Evolutionary conservation across 2,797 vertebrate genomes (phyloP).

Genomic region (Falco columbarius): DNA sequence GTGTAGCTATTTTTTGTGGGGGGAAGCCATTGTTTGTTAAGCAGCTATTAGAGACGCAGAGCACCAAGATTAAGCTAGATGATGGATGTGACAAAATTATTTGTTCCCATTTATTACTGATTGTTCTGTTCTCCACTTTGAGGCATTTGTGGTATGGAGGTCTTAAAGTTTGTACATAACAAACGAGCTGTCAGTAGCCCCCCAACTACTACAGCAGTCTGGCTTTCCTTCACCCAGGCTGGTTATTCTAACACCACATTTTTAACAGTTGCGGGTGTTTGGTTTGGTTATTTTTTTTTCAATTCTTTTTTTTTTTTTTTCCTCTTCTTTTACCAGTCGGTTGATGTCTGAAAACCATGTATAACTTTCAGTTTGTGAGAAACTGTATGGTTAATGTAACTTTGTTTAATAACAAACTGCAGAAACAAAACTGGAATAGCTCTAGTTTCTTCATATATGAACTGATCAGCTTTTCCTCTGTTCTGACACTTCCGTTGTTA

Average conservation of each 20-base stretch:
- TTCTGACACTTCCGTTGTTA: neutral
- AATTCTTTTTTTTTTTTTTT: too few species aligned
- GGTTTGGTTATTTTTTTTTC: neutral
- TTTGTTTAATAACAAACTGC: slow-evolving; percentile 46
- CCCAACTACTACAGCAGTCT: neutral
- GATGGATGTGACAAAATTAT: neutral
- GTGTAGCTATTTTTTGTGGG: slow-evolving; percentile 24
- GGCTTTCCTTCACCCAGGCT: slow-evolving; percentile 20
- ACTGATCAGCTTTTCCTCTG: slow-evolving; percentile 19
- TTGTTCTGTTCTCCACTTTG: neutral
- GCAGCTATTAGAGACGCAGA: slow-evolving; percentile 6
- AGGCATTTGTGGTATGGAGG: neutral
- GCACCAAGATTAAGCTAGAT: neutral
- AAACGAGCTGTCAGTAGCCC: neutral
- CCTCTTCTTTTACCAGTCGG: neutral
- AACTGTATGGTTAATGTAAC: slow-evolving; percentile 42
- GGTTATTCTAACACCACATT: slow-evolving; percentile 18
- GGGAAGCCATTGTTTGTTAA: neutral
- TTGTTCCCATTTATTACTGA: neutral
- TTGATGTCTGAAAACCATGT: slow-evolving; percentile 44
- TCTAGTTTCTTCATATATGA: neutral
- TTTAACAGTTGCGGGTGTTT: slow-evolving; percentile 25
- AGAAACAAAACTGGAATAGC: slow-evolving; percentile 63
- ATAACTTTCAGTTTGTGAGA: slow-evolving; percentile 46
- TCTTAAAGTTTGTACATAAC: neutral